Percentiles rank a stretch among this genome's conserved stretches.
These are phyloP conservation scores for Halcyon senegalensis DNA, from an alignment of 2,113 vertebrate genomes.

Conservation along the genomic window DNA sequence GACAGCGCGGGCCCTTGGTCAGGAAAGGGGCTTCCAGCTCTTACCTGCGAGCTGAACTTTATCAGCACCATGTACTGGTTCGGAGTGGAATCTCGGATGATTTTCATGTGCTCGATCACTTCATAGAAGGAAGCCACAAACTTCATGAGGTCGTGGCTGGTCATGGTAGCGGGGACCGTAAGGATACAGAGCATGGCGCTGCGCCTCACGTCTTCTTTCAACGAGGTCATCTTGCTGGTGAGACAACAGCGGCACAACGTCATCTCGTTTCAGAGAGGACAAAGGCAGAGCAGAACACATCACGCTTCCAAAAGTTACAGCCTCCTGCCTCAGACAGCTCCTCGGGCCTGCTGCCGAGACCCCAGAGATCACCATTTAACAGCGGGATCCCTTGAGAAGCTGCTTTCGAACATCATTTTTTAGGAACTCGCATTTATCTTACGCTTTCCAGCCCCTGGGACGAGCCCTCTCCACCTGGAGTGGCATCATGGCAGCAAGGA, in stretches of 20 bases:
- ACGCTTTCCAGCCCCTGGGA: not conserved
- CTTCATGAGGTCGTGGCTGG: constrained; percentile 98
- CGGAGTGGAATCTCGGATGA: constrained; percentile 95
- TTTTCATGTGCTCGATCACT: constrained; percentile 98
- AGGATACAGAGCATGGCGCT: constrained; percentile 98
- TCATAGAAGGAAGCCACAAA: constrained; percentile 96
- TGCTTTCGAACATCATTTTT: not conserved
- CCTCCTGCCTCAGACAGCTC: not conserved
- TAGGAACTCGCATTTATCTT: accelerated
- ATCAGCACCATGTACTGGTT: constrained; percentile 99
- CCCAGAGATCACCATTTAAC: not conserved
- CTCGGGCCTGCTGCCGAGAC: not conserved
- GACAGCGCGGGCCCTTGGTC: accelerated
- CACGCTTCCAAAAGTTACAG: not conserved
- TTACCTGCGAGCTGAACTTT: constrained; percentile 92
- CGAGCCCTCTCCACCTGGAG: not conserved
- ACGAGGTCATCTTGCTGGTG: constrained; percentile 95
- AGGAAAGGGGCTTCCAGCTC: not conserved
- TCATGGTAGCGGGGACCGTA: constrained; percentile 95
- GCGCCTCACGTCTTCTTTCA: constrained; percentile 89
- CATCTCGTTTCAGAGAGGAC: not conserved
- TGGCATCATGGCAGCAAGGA: not conserved
- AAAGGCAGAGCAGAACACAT: not conserved
- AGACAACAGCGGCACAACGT: constrained; percentile 46
- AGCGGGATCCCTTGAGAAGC: not conserved